These are phyloP conservation scores for Dascillus cervinus DNA, from an alignment of 2,888 invertebrate genomes.

Conservation along the genomic window DNA sequence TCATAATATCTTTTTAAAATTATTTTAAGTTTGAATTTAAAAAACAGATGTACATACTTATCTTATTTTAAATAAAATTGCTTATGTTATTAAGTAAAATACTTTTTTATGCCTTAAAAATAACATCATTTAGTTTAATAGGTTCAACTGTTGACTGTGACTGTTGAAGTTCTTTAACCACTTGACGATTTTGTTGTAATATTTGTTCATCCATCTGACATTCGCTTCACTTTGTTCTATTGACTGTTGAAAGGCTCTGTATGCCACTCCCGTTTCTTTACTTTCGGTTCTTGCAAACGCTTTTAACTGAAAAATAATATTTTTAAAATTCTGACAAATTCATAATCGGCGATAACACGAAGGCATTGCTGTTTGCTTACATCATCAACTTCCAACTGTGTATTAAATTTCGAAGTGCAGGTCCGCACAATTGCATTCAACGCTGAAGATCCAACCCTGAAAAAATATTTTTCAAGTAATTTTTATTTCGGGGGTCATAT, in stretches of 20 bases:
- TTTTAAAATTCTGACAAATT: too few species aligned
- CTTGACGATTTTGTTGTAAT: constrained; percentile 63
- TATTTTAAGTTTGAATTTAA: too few species aligned
- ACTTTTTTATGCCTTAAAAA: too few species aligned
- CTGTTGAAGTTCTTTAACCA: constrained; percentile 52
- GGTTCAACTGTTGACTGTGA: constrained; percentile 1
- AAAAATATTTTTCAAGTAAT: constrained; percentile 22
- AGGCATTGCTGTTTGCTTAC: constrained; percentile 42
- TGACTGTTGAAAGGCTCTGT: constrained; percentile 68
- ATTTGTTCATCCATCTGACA: constrained; percentile 73
- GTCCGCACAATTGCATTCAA: constrained; percentile 65
- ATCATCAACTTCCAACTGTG: constrained; percentile 67
- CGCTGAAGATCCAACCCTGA: constrained; percentile 64
- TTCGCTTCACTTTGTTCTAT: constrained; percentile 75
- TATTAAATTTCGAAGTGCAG: constrained; percentile 65
- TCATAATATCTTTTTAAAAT: too few species aligned
- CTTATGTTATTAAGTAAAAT: too few species aligned
- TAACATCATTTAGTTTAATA: too few species aligned
- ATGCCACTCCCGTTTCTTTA: constrained; percentile 56
- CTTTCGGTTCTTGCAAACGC: constrained; percentile 57
- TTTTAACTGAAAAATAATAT: constrained; percentile 50
- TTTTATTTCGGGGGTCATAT: background rate
- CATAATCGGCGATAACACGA: too few species aligned
- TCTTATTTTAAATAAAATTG: too few species aligned
- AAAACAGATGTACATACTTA: too few species aligned